These are phyloP conservation scores for Lonchura striata DNA, from an alignment of 2,113 vertebrate species.

Conservation along the genomic window DNA sequence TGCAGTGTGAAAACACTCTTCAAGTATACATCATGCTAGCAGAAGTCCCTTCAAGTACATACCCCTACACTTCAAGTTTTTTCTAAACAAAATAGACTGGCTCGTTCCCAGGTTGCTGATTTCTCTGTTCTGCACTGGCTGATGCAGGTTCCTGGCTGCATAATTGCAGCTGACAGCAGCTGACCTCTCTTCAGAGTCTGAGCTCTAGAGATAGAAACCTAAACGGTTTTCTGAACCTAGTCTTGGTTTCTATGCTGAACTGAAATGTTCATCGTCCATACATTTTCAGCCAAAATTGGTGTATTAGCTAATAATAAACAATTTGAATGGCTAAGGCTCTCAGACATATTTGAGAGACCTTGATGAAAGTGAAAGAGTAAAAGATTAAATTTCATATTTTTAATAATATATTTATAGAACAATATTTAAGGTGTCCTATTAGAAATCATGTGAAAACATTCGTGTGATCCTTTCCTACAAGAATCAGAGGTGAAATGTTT, in stretches of 20 bases:
- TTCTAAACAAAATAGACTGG: background rate
- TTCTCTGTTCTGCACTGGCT: background rate
- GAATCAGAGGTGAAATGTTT: background rate
- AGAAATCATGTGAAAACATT: background rate
- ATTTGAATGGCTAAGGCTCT: background rate
- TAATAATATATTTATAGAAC: background rate
- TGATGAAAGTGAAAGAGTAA: background rate
- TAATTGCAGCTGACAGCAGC: background rate
- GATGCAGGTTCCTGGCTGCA: background rate
- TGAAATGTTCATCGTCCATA: background rate
- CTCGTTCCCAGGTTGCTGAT: background rate
- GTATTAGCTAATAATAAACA: background rate
- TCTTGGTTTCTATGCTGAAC: background rate
- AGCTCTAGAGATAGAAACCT: background rate
- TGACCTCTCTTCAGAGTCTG: background rate
- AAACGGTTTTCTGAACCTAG: background rate
- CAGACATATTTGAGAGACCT: background rate
- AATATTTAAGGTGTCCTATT: background rate
- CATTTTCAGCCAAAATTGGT: background rate
- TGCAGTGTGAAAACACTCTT: background rate
- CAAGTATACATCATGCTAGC: background rate
- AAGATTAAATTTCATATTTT: background rate
- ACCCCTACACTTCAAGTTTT: background rate
- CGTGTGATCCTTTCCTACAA: background rate
- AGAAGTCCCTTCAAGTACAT: background rate